A percentile compares a stretch with the other conserved stretches of the same genome.
Conservation (phyloP, 2,888 invertebrate genomes). For the Eubasilissa splendida region DNA sequence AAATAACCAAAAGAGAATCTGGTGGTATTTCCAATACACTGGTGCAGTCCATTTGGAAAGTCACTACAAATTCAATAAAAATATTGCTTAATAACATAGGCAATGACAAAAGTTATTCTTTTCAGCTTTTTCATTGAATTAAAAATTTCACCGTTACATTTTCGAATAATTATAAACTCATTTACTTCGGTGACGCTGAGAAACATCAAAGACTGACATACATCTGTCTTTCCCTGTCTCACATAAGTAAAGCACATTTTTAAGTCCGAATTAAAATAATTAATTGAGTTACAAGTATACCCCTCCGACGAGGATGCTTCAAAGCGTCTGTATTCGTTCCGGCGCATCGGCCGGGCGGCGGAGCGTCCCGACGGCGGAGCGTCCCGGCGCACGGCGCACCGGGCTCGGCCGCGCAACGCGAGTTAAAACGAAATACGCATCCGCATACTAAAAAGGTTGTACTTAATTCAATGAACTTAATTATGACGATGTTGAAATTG, state of each 20-base stretch:
- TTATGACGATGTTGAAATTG: too few species aligned
- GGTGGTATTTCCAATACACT: too few species aligned
- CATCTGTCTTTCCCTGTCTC: conserved; percentile 28
- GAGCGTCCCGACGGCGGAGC: conserved; percentile 52
- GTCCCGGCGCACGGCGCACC: conserved; percentile 35
- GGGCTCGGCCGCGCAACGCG: neutral
- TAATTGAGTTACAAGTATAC: conserved; percentile 41
- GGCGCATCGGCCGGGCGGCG: conserved; percentile 50
- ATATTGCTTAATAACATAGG: too few species aligned
- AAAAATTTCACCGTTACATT: conserved; percentile 15
- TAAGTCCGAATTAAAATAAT: conserved; percentile 25
- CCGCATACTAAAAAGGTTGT: neutral
- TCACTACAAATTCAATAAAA: too few species aligned
- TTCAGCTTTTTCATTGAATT: neutral
- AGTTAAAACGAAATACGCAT: neutral
- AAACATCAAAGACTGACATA: conserved; percentile 34
- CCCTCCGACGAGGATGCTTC: conserved; percentile 1
- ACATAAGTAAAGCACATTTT: conserved; percentile 18
- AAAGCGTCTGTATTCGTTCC: conserved; percentile 43
- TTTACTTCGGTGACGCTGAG: conserved; percentile 21
- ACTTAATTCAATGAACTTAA: too few species aligned
- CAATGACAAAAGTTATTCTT: neutral
- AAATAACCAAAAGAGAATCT: too few species aligned
- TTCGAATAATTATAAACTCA: conserved; percentile 35
- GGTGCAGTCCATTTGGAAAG: too few species aligned